Conservation (phyloP, 2,888 invertebrate genomes). For the Syrista parreyssii region DNA sequence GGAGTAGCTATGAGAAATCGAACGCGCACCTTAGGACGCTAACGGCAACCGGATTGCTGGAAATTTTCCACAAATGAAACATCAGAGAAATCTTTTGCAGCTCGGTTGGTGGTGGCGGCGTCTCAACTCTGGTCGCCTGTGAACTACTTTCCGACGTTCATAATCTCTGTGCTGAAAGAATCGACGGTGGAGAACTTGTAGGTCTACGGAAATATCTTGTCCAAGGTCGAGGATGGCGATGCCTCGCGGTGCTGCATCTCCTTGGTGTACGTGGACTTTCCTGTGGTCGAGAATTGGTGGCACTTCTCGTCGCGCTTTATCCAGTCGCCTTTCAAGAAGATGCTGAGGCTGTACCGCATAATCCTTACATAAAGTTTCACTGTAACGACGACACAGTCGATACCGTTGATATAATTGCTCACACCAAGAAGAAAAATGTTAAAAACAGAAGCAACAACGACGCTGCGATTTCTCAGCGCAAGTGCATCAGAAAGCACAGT, state of each 20-base stretch:
- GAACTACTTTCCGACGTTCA: conserved; percentile 75
- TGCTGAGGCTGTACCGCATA: conserved; percentile 24
- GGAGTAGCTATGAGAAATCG: neutral
- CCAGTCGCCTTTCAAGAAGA: conserved; percentile 50
- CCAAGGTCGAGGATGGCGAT: conserved; percentile 73
- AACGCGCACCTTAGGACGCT: neutral
- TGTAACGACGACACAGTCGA: conserved; percentile 57
- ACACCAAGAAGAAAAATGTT: conserved; percentile 44
- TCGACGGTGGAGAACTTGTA: conserved; percentile 62
- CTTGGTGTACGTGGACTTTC: conserved; percentile 72
- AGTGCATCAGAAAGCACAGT: conserved; percentile 14
- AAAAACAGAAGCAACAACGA: neutral
- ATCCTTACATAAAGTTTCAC: conserved; percentile 53
- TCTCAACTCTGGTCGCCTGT: conserved; percentile 73
- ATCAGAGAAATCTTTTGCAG: conserved; percentile 50
- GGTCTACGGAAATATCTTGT: conserved; percentile 70
- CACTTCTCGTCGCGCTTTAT: conserved; percentile 72
- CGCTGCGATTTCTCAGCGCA: neutral
- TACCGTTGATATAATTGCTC: conserved; percentile 53
- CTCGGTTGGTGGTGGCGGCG: conserved; percentile 70
- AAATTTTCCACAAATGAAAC: neutral
- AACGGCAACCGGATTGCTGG: neutral
- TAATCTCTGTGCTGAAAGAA: conserved; percentile 61
- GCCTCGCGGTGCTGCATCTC: conserved; percentile 70
- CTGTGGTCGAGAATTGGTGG: conserved; percentile 72